Percentiles rank a stretch among this genome's conserved stretches.
Conservation (phyloP, 1,140 invertebrate genomes). For the Euura lappo region DNA sequence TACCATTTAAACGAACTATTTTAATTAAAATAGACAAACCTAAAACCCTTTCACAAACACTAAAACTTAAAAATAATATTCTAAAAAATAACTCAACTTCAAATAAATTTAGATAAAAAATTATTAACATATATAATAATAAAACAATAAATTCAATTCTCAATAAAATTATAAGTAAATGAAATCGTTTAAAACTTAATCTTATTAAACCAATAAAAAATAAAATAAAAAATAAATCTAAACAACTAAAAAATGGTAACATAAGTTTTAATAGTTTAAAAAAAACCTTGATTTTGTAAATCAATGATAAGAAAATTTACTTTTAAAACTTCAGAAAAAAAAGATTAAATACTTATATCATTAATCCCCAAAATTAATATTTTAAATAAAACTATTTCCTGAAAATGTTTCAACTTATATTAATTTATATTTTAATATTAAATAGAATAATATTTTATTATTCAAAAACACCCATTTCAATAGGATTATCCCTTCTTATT, state of each 20-base stretch:
- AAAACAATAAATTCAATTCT: slow-evolving; percentile 65
- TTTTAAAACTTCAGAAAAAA: slow-evolving; percentile 66
- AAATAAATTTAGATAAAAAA: slow-evolving; percentile 55
- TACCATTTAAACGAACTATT: slow-evolving; percentile 64
- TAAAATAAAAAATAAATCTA: slow-evolving; percentile 58
- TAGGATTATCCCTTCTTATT: slow-evolving; percentile 57
- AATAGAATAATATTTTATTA: slow-evolving; percentile 26
- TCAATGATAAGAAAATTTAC: slow-evolving; percentile 54
- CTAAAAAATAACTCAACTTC: slow-evolving; percentile 60
- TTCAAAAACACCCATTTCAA: slow-evolving; percentile 45
- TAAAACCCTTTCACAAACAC: slow-evolving; percentile 65
- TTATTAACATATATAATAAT: slow-evolving; percentile 58
- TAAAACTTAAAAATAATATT: slow-evolving; percentile 66
- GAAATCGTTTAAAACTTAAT: slow-evolving; percentile 39
- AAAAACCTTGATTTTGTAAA: too few species aligned
- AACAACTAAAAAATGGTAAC: slow-evolving; percentile 57
- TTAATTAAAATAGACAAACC: slow-evolving; percentile 64
- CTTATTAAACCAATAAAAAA: slow-evolving; percentile 41
- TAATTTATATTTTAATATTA: slow-evolving; percentile 55
- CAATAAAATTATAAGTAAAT: slow-evolving; percentile 60
- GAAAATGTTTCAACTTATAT: slow-evolving; percentile 41
- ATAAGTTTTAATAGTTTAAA: too few species aligned
- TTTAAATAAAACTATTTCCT: slow-evolving; percentile 62
- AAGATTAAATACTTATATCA: slow-evolving; percentile 54
- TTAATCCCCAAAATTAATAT: slow-evolving; percentile 68